Evolutionary conservation across 2,797 vertebrate species (phyloP), one percentile per base, ranked within the genome.

Genomic region (Chelidonichthys spinosus): DNA sequence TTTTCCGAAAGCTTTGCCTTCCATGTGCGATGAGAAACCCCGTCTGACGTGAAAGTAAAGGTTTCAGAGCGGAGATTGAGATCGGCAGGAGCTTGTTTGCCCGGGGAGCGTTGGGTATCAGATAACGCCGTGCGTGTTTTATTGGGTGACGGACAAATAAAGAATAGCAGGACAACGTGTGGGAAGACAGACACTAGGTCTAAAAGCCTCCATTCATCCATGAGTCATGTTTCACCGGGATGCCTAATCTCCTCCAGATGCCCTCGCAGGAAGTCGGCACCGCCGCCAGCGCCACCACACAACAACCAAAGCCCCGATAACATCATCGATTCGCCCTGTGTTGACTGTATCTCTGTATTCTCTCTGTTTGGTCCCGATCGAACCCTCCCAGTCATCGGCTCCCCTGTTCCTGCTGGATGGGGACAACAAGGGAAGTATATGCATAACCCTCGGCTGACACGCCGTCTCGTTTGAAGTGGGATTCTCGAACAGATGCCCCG

Each of bases 171-270:
- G 85, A 76, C 85, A 84, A 88, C 72, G 84, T 92, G 90, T 93
- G 89, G 85, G 90, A 88, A 92, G 90, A 90, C 82, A 91, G 85
- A 89, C 92, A 82, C 59, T 35, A 25, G 80, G 76, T 78, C 85
- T 90, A 75, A 91, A 92, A 91, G 87, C 86, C 85, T 79, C 84
- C 84, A 90, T 91, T 93, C 92, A 88, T 89, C 88, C 84, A 88
- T 89, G 90, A 93, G 90, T 94, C 89, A 85, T 91, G 92, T 94
- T 94, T 94, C 91, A 92, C 65, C 40, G 58, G 78, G 85, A 85
- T 89, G 63, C 63, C 76, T 95, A 94, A 95, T 94, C 87, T 92
- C 72, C 89, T 92, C 92, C 94, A 95, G 92, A 94, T 94, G 94
- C 90, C 87, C 85, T 75, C 54, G 11, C 59, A 77, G 77, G 69